Conservation (phyloP, 2,888 invertebrate genomes). For the Drosophila recens region DNA sequence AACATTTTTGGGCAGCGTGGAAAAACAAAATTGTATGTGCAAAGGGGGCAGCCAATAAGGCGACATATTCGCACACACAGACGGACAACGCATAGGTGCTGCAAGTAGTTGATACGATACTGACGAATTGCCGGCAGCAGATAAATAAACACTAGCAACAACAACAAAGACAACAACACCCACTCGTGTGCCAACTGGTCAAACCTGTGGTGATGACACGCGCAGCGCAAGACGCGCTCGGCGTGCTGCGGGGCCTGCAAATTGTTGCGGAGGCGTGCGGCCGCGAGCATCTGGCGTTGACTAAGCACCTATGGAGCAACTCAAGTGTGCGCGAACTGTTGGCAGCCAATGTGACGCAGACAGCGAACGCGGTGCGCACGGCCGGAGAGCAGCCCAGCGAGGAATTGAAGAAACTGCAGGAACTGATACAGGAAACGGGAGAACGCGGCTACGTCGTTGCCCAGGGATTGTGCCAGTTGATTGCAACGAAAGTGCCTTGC, state of each 20-base stretch:
- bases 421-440: slow-evolving; percentile 87
- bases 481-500: slow-evolving; percentile 69
- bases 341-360: slow-evolving; percentile 68
- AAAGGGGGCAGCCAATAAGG: background rate
- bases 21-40: slow-evolving; percentile 15
- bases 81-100: slow-evolving; percentile 14
- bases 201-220: slow-evolving; percentile 80
- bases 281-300: slow-evolving; percentile 88
- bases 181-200: slow-evolving; percentile 36
- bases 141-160: slow-evolving; percentile 5
- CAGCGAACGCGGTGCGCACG: slow-evolving; percentile 66
- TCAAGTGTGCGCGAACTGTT: slow-evolving; percentile 88
- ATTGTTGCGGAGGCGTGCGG: slow-evolving; percentile 89
- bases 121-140: slow-evolving; percentile 29
- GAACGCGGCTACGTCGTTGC: slow-evolving; percentile 90
- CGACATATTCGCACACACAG: slow-evolving; percentile 7
- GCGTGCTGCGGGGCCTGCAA: slow-evolving; percentile 89
- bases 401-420: slow-evolving; percentile 84
- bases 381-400: slow-evolving; percentile 73
- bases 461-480: slow-evolving; percentile 89
- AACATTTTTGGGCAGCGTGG: slow-evolving; percentile 9
- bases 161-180: slow-evolving; percentile 16
- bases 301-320: slow-evolving; percentile 89
- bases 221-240: slow-evolving; percentile 88
- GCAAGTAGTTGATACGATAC: slow-evolving; percentile 3